These are phyloP conservation scores for Leptestheria dahalacensis DNA, from an alignment of 1,140 invertebrate genomes.

Conservation along the genomic window DNA sequence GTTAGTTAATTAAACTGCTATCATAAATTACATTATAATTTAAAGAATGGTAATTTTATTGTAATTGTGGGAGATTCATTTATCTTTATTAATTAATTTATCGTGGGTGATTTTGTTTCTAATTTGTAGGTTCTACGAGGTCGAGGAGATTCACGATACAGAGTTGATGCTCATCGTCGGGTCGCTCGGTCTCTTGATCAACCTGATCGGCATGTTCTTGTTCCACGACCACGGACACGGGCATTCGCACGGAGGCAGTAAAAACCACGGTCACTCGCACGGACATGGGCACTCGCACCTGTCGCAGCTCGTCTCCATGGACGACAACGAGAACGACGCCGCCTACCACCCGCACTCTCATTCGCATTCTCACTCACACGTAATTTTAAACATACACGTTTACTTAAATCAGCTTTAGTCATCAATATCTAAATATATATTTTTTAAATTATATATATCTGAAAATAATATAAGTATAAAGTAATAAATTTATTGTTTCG, in stretches of 20 bases:
- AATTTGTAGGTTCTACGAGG: slow-evolving; percentile 50
- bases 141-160: slow-evolving; percentile 65
- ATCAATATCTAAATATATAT: no score
- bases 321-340: slow-evolving; percentile 67
- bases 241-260: slow-evolving; percentile 30
- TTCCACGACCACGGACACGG: slow-evolving; percentile 51
- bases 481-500: no score
- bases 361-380: slow-evolving; percentile 13
- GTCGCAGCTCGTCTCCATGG: slow-evolving; percentile 46
- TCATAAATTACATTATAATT: no score
- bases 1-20: no score
- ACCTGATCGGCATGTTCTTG: slow-evolving; percentile 62
- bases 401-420: no score
- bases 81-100: background rate
- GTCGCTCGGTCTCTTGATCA: slow-evolving; percentile 59
- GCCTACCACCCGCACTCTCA: slow-evolving; percentile 45
- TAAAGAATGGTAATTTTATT: background rate
- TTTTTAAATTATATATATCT: no score
- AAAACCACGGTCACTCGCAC: slow-evolving; percentile 1
- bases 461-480: no score
- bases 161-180: slow-evolving; percentile 60
- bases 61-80: background rate
- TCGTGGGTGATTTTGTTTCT: slow-evolving; percentile 7
- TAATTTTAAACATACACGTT: no score
- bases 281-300: slow-evolving; percentile 23